Evolutionary conservation across 2,113 vertebrate genomes (phyloP).

Genomic region (Limnothrissa miodon): DNA sequence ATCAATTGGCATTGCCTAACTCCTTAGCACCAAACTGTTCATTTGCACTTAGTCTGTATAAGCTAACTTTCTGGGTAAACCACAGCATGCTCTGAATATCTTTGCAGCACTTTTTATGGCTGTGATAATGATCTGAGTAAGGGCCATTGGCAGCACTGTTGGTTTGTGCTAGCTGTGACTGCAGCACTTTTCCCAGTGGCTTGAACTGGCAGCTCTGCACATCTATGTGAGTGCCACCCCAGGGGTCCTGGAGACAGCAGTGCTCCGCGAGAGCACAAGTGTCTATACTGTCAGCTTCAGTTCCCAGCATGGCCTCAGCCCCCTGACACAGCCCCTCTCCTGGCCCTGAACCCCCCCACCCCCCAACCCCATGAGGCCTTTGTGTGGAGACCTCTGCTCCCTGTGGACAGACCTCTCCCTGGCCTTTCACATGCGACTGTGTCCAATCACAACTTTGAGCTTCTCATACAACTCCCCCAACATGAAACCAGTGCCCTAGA

Average conservation of each 20-base stretch:
- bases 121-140: constrained; percentile 8
- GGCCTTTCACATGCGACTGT: constrained; percentile 76
- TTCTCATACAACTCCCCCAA: background rate
- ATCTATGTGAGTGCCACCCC: constrained; percentile 56
- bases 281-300: constrained; percentile 70
- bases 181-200: constrained; percentile 38
- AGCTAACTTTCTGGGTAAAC: background rate
- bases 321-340: background rate
- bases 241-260: constrained; percentile 61
- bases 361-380: constrained; percentile 61
- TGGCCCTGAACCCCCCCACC: background rate
- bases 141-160: background rate
- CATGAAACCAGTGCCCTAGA: background rate
- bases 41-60: background rate
- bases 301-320: constrained; percentile 67
- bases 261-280: constrained; percentile 57
- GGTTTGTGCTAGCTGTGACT: constrained; percentile 52
- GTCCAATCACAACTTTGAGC: constrained; percentile 65
- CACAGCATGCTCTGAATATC: constrained; percentile 6
- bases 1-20: background rate
- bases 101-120: background rate
- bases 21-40: background rate
- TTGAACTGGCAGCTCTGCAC: constrained; percentile 50
- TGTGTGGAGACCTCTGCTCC: constrained; percentile 65
- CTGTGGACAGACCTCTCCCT: constrained; percentile 63